Evolutionary conservation across 2,888 invertebrate species (phyloP), one percentile per base, ranked within the genome.

Genomic region (Vannuccia rotundouncinata): DNA sequence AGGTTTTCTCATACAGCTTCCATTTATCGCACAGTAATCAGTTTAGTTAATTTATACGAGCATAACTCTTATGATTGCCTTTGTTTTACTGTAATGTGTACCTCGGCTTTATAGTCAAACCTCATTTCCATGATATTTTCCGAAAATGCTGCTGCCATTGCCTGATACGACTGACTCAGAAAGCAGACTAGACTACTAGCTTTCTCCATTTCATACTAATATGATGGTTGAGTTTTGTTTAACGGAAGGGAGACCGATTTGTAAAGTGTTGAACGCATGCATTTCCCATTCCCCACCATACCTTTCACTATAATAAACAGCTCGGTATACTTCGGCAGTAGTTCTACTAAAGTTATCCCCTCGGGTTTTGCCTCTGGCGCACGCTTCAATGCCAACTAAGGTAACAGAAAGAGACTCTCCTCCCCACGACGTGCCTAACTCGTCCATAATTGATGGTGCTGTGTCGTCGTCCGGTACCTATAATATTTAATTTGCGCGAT

Each of bases 211-310:
- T 45, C n/a, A n/a, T n/a, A n/a, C n/a, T n/a, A 17, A 45, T 45
- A 17, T 45, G 45, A 45, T 13, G 5, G 13, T 66, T 66, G 2
- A 66, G 66, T 22, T 66, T 66, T 66, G 22, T 66, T 66, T 66
- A 66, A 22, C 66, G 66, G 66, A 66, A 66, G 66, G 66, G 2
- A 66, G 25, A 66, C 66, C 66, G 66, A 66, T 22, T 66, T 66
- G 66, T 66, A 66, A 66, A 66, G 66, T 66, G 66, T 66, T 22
- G 17, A 5, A 27, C 25, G 66, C 66, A 66, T 66, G 66, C 66
- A 66, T 66, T 27, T 66, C 66, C 22, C 66, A 17, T 13, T 22
- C 45, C 45, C 45, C 45, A 17, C 10, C 17, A 17, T 45, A 45
- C 45, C 45, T 45, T 17, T 10, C 45, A 45, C 45, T 17, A 10